phyloP scores from a whole-genome alignment of 1,140 invertebrate species.

The Drosophila bocqueti region DNA sequence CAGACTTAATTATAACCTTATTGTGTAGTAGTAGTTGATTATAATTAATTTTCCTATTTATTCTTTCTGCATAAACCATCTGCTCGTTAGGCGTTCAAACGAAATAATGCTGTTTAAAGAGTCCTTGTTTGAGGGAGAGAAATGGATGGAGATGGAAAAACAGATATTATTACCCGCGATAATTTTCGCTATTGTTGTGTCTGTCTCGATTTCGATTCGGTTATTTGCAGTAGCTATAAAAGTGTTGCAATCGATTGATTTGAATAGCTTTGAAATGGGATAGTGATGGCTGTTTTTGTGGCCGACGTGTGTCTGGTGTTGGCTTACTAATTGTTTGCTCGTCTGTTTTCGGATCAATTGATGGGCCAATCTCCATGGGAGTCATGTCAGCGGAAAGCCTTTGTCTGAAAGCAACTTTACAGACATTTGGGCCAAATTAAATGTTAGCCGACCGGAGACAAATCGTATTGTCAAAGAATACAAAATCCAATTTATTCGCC shows the following conservation, averaged over 20 bases:
- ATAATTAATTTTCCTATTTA: not conserved
- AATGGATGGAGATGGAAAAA: conserved; percentile 35
- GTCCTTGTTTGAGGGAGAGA: conserved; percentile 20
- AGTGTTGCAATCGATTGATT: conserved; percentile 64
- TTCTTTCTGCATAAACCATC: conserved; percentile 24
- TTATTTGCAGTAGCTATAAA: conserved; percentile 5
- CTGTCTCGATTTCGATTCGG: conserved; percentile 17
- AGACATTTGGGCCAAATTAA: conserved; percentile 46
- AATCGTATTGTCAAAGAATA: conserved; percentile 58
- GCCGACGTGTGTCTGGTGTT: conserved; percentile 56
- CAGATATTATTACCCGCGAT: conserved; percentile 58
- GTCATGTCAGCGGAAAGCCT: conserved; percentile 30
- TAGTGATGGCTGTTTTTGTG: conserved; percentile 7
- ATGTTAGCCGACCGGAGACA: conserved; percentile 30
- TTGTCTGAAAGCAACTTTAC: conserved; percentile 50
- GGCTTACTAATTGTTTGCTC: conserved; percentile 73
- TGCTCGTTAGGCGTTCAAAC: conserved; percentile 13
- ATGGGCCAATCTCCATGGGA: conserved; percentile 9
- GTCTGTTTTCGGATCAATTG: conserved; percentile 3
- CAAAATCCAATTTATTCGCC: conserved; percentile 75
- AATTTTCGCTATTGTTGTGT: conserved; percentile 48
- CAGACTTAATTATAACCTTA: not conserved
- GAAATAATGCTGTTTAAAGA: conserved; percentile 39
- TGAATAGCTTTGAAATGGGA: conserved; percentile 63
- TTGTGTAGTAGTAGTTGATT: not conserved